Evolutionary conservation across 2,888 invertebrate genomes (phyloP), one percentile per base, ranked within the genome.

Genomic region (Mamestra brassicae): DNA sequence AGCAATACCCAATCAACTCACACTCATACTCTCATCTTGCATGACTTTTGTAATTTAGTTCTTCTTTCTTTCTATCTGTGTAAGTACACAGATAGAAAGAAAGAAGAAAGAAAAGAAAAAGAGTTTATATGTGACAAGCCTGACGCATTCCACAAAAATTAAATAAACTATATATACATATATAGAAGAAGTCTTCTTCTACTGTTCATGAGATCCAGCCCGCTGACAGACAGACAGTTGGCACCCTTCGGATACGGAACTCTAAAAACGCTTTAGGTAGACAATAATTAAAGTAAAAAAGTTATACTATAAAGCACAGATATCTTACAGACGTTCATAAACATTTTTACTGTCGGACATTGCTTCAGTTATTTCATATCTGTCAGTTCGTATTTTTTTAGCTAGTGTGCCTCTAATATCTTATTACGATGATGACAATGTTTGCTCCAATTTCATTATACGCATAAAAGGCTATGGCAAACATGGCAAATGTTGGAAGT

Each of bases 321-420:
- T 61, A 62, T 69, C 63, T 63, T 74, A 65, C 13, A 55, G 45
- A 34, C 69, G 70, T 74, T 63, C 74, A 82, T 84, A 84, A 84
- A 85, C 63, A 78, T 74, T 84, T 83, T 83, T 84, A 83, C 64
- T 74, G 45, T 42, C 63, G 64, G 63, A 67, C 82, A 74, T 85
- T 70, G 72, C 71, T 76, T 79, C 45, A 67, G 71, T 57, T 80
- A 74, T 83, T 82, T 80, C 74, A 52, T 85, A 71, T 64, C 55
- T 71, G 72, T 55, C 67, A 74, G 71, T 68, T 26, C 68, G 55
- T 83, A 74, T 74, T 73, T 71, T 74, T 71, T 68, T 64, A 50
- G 54, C 15, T 78, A 73, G 66, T 81, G 60, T 58, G 61, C 45
- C 63, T 55, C 50, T 80, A 71, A 71, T 71, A 50, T 58, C 50